Evolutionary conservation across 2,888 invertebrate species (phyloP).

Genomic region (Cephus rjabovi): DNA sequence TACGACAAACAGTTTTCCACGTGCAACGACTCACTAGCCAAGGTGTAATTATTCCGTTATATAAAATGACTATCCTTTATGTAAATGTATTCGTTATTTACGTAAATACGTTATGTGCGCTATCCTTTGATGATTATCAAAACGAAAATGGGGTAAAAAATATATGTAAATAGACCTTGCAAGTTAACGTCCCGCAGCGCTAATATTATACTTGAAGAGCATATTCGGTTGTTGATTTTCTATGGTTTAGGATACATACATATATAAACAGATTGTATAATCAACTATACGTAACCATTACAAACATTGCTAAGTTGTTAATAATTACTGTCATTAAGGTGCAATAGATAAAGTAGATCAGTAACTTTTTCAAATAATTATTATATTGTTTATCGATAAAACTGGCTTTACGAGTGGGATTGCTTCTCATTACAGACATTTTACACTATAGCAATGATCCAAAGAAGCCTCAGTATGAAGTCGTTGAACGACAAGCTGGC

Average conservation of each 20-base stretch:
- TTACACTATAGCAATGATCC: conserved; percentile 77
- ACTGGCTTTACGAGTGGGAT: not conserved
- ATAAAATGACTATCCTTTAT: not conserved
- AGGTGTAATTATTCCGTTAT: not conserved
- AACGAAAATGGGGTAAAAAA: not conserved
- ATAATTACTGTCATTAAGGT: not conserved
- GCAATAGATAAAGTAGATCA: not conserved
- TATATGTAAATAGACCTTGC: not conserved
- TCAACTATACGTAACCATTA: not conserved
- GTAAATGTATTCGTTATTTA: not conserved
- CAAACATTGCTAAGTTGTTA: not conserved
- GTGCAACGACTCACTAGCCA: not conserved
- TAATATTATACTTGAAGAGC: not conserved
- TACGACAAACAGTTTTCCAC: not conserved
- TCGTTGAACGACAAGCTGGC: conserved; percentile 75
- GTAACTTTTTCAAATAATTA: conserved; percentile 2
- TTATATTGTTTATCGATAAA: not conserved
- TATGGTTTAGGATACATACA: not conserved
- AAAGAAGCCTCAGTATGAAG: conserved; percentile 72
- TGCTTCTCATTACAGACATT: conserved; percentile 71
- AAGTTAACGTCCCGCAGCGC: not conserved
- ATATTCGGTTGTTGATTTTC: not conserved
- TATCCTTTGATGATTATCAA: not conserved
- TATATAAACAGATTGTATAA: not conserved
- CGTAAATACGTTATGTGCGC: not conserved